Evolutionary conservation across 2,888 invertebrate genomes (phyloP).

Genomic region (Sinhomidia bicolor): DNA sequence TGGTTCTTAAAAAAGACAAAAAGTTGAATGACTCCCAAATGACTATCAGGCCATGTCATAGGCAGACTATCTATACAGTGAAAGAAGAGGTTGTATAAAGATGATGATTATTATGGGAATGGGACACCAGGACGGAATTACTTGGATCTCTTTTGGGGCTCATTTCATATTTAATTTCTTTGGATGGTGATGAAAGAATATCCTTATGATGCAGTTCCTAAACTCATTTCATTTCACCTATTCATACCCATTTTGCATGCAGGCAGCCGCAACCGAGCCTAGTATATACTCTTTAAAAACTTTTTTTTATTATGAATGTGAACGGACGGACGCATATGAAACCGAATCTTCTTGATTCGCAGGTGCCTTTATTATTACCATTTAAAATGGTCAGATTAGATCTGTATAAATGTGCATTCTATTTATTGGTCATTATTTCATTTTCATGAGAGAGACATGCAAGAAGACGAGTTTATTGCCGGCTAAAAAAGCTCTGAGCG

Average conservation of each 20-base stretch:
- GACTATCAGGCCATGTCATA: background rate
- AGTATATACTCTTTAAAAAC: background rate
- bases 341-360: slow-evolving; percentile 67
- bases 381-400: slow-evolving; percentile 68
- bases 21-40: slow-evolving; percentile 67
- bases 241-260: background rate
- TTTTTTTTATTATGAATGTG: slow-evolving; percentile 59
- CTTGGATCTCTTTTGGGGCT: slow-evolving; percentile 32
- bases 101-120: background rate
- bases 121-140: background rate
- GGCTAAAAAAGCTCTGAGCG: background rate
- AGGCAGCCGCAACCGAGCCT: too few relatives aligned
- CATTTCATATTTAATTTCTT: slow-evolving; percentile 45
- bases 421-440: slow-evolving; percentile 55
- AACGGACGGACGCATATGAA: slow-evolving; percentile 61
- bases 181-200: background rate
- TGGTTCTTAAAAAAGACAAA: slow-evolving; percentile 32
- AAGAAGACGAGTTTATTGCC: slow-evolving; percentile 40
- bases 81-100: background rate
- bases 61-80: background rate
- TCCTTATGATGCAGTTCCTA: too few relatives aligned
- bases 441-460: background rate
- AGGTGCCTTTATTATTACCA: slow-evolving; percentile 69
- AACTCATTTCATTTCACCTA: background rate
- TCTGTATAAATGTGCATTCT: slow-evolving; percentile 49